Percentiles rank a stretch among this genome's conserved stretches.
Evolutionary conservation across 2,113 vertebrate species (phyloP).

Genomic region (Hydrochoerus hydrochaeris): DNA sequence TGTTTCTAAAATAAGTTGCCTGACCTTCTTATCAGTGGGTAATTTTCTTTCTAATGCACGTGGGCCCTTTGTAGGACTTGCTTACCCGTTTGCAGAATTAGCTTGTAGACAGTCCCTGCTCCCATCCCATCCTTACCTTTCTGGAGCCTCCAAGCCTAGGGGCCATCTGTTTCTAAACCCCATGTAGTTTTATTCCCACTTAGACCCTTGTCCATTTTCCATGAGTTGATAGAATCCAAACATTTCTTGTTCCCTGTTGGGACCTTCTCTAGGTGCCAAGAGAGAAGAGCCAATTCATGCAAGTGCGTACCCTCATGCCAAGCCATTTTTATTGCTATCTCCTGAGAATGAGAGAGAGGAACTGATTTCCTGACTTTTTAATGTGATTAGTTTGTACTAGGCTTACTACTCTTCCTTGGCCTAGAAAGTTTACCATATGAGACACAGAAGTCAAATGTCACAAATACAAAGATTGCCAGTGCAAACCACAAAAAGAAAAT

Average conservation of each 20-base stretch:
- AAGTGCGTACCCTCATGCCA: not conserved
- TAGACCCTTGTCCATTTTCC: not conserved
- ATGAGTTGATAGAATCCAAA: conserved; percentile 7
- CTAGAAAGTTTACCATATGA: not conserved
- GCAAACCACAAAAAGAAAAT: not conserved
- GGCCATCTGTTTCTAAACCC: not conserved
- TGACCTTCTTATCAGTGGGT: too few species aligned
- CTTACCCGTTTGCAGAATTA: not conserved
- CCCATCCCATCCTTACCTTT: not conserved
- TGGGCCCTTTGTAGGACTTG: not conserved
- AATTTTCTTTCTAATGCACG: not conserved
- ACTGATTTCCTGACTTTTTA: not conserved
- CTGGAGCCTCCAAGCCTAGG: not conserved
- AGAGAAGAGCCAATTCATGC: not conserved
- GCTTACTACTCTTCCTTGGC: not conserved
- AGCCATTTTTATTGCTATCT: not conserved
- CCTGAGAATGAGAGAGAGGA: not conserved
- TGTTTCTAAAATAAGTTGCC: not conserved
- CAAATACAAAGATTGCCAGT: not conserved
- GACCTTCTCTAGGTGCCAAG: not conserved
- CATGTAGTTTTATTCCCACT: not conserved
- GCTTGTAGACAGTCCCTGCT: not conserved
- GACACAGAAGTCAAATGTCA: not conserved
- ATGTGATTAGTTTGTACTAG: not conserved
- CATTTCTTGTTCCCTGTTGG: not conserved